Evolutionary conservation across 2,888 invertebrate species (phyloP).

Genomic region (Pachydiplax longipennis): DNA sequence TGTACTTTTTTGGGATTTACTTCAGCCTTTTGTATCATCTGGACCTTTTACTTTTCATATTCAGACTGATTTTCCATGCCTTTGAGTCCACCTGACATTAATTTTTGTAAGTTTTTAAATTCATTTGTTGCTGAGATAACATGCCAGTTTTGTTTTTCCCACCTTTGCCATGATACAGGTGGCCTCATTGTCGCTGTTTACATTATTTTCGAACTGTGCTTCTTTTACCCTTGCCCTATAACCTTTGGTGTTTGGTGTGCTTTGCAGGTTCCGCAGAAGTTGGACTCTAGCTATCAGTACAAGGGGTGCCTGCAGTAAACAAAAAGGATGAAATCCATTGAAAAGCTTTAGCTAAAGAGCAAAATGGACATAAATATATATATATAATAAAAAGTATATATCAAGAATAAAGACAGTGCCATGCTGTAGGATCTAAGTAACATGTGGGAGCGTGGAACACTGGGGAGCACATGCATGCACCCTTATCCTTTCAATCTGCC

Average conservation of each 20-base stretch:
- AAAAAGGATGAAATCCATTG: constrained; percentile 43
- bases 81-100: constrained; percentile 19
- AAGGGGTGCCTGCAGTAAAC: constrained; percentile 45
- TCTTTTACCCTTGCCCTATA: constrained; percentile 45
- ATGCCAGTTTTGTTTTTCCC: background rate
- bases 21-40: constrained; percentile 12
- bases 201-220: constrained; percentile 28
- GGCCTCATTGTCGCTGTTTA: constrained; percentile 19
- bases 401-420: constrained; percentile 42
- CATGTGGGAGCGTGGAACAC: constrained; percentile 10
- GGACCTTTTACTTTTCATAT: constrained; percentile 1
- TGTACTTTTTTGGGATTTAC: constrained; percentile 32
- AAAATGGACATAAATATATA: constrained; percentile 32
- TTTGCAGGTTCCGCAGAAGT: constrained; percentile 47
- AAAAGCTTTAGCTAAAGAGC: constrained; percentile 35
- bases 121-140: background rate
- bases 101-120: background rate
- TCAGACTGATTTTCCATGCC: constrained; percentile 16
- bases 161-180: background rate
- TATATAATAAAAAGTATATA: constrained; percentile 6
- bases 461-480: constrained; percentile 33
- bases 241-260: constrained; percentile 48
- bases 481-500: background rate
- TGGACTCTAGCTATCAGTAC: constrained; percentile 46
- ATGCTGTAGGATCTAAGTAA: constrained; percentile 38